Base-by-base conservation (phyloP, 2,113 vertebrate genomes). In the Leucopternis melanops region DNA sequence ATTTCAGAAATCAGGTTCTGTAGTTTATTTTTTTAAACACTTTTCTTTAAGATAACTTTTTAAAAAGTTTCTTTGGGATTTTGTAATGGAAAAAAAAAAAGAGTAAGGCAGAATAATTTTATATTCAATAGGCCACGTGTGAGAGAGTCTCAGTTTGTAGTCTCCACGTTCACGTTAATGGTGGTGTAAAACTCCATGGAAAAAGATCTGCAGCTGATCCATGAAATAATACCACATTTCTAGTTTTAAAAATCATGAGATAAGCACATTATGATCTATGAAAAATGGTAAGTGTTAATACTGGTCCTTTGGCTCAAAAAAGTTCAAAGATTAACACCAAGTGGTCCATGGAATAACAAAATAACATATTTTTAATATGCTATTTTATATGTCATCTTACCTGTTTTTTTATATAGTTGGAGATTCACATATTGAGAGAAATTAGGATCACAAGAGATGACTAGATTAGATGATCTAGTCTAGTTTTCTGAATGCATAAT, bases 271-370 rank as follows among this genome's bases (percentile, higher is more conserved):
- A 29, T 4, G 2, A 34, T 20, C 14, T 45, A 16, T 36, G 44
- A 73, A 59, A 81, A 52, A 19, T 58, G 3, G 2, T 11, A 45
- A 50, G 5, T 5, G 2, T 81, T 85, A n/a, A 42, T 74, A 67
- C 1, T 22, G 15, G 15, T 32, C 15, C 2, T 81, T 73, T 50
- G 3, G 6, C 74, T 89, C 31, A 58, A 86, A 86, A 80, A 75
- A 0, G 0, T 78, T 69, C 10, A 50, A 58, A 73, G 6, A n/a
- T n/a, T 65, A 87, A 50, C 2, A 26, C 4, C 11, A 44, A 12
- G 4, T 19, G 2, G 7, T 55, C 26, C 25, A 26, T 6, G 15
- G 42, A 78, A 59, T 26, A 59, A 1, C 7, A 61, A 81, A 71
- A 50, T 4, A 22, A 13, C 2, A 4, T 59, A 16, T 42, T 67